Evolutionary conservation across 2,797 vertebrate species (phyloP).

Genomic region (Brachyalestes nurse): DNA sequence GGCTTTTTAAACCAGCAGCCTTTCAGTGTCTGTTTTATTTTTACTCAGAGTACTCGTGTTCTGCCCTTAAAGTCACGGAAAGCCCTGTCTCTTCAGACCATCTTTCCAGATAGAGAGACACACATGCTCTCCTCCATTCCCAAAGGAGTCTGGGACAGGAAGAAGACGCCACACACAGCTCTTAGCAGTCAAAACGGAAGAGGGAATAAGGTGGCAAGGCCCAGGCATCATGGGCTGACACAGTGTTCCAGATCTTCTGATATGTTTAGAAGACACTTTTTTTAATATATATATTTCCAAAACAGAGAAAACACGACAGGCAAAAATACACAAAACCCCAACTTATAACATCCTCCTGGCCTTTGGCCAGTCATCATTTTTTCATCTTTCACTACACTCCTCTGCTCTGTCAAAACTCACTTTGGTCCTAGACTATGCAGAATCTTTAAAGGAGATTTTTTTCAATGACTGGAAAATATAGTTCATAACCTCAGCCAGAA

Average conservation of each 20-base stretch:
- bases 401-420: not conserved
- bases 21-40: constrained; percentile 37
- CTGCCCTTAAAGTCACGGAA: constrained; percentile 26
- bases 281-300: no score
- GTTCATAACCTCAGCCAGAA: no score
- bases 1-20: constrained; percentile 46
- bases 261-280: not conserved
- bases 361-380: not conserved
- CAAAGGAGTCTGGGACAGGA: constrained; percentile 43
- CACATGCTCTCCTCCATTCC: constrained; percentile 8
- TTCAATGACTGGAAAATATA: no score
- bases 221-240: not conserved
- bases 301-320: constrained; percentile 22
- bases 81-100: constrained; percentile 26
- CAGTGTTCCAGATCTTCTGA: constrained; percentile 23
- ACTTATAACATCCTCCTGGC: not conserved
- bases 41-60: constrained; percentile 21
- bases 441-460: no score
- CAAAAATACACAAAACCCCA: not conserved
- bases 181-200: constrained; percentile 3
- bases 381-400: not conserved
- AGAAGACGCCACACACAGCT: constrained; percentile 10
- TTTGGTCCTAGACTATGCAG: no score
- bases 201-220: not conserved
- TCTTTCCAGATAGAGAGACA: constrained; percentile 26